Base-by-base conservation (phyloP, 1,140 invertebrate genomes). In the Eumeta japonica region DNA sequence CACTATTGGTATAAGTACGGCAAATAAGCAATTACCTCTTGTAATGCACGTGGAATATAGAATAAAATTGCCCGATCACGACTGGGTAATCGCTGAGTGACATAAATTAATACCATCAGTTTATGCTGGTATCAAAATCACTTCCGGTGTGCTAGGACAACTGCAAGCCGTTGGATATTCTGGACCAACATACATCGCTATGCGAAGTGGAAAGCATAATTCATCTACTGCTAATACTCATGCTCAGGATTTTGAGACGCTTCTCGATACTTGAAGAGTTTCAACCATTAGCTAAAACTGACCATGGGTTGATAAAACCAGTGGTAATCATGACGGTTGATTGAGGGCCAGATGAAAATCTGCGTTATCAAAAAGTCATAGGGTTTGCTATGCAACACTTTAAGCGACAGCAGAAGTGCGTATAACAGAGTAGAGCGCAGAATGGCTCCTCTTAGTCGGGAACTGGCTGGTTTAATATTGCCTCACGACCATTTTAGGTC, bases 21-120 rank as follows among this genome's bases (percentile, higher is more conserved):
- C 52, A 41, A 62, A 59, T 41, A 50, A 48, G 18, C 57, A 62
- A 41, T 46, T 48, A 36, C 55, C 48, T 39, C 31, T 62, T 27
- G 29, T 75, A 43, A 76, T 75, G 66, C 55, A 65, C 40, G 28
- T 76, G 24, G 61, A 77, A 41, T 73, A 76, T 47, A 47, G 46
- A 46, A 52, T 76, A 13, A 34, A 18, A 37, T 51, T n/a, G n/a
- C n/a, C n/a, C n/a, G n/a, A n/a, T n/a, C n/a, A n/a, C n/a, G n/a
- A n/a, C n/a, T n/a, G n/a, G 39, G 59, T 72, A 29, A 53, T 74
- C 34, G 68, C 61, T 33, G 28, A 38, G 24, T 33, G 41, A 20
- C 59, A 74, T 49, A 73, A 74, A 49, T 43, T 70, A 36, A 71
- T 67, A 41, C 59, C 58, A 33, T 51, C n/a, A n/a, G n/a, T n/a